A percentile compares a stretch with the other conserved stretches of the same genome.
Evolutionary conservation across 2,113 vertebrate genomes (phyloP).

Genomic region (Copsychus sechellarum): DNA sequence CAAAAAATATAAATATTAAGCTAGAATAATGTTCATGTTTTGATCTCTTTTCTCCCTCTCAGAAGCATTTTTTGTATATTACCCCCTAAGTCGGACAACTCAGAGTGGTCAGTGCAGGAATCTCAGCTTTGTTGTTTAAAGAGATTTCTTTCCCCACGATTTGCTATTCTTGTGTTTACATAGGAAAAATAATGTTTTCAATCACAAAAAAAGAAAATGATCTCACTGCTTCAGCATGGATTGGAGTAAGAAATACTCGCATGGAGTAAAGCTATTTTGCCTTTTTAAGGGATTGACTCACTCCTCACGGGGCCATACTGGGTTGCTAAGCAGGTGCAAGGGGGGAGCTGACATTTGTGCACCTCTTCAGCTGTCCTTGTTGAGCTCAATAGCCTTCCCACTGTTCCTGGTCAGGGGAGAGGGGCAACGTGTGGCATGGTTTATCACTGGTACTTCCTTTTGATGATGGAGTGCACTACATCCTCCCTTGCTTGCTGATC

Average conservation of each 20-base stretch:
- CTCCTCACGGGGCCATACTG: fast-evolving
- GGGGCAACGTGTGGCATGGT: fast-evolving
- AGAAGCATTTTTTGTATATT: background rate
- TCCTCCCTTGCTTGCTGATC: background rate
- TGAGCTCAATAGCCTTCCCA: background rate
- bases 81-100: background rate
- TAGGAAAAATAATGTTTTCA: background rate
- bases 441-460: background rate
- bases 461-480: background rate
- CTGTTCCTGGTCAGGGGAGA: background rate
- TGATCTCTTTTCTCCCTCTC: background rate
- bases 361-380: background rate
- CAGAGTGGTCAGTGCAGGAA: background rate
- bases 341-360: background rate
- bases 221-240: background rate
- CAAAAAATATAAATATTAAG: background rate
- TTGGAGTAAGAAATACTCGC: background rate
- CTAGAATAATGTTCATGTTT: background rate
- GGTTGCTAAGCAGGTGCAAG: background rate
- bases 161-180: background rate
- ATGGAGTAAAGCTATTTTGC: background rate
- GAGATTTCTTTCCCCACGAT: background rate
- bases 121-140: background rate
- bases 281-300: background rate
- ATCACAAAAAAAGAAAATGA: background rate